Conservation (phyloP, 2,888 invertebrate genomes). For the Cheilosia vernalis region DNA sequence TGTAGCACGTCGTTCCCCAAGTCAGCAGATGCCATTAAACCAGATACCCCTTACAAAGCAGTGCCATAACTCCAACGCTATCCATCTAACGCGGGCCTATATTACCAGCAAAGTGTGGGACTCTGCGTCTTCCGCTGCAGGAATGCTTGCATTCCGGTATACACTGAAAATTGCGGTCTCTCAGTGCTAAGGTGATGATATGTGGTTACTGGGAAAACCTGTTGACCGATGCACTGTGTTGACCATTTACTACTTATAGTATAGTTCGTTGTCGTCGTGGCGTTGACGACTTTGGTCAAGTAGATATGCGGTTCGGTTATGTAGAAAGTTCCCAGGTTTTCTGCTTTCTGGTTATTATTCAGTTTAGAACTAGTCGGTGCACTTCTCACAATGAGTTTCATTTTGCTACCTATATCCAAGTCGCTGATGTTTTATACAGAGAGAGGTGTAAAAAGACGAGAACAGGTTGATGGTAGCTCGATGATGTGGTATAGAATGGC, state of each 20-base stretch:
- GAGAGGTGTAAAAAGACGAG: conserved; percentile 24
- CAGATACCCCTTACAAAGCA: neutral
- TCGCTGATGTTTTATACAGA: conserved; percentile 4
- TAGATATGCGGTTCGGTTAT: conserved; percentile 56
- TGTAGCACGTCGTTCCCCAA: conserved; percentile 46
- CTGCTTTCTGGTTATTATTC: conserved; percentile 52
- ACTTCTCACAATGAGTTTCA: conserved; percentile 15
- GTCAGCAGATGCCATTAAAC: conserved; percentile 45
- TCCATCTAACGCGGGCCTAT: conserved; percentile 16
- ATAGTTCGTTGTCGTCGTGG: conserved; percentile 8
- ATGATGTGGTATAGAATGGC: conserved; percentile 53
- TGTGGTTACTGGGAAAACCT: conserved; percentile 57
- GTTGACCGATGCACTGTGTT: conserved; percentile 25
- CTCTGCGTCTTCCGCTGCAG: conserved; percentile 33
- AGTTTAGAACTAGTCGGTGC: conserved; percentile 53
- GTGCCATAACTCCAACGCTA: neutral
- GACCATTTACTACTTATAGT: conserved; percentile 44
- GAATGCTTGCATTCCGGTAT: conserved; percentile 60
- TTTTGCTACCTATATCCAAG: conserved; percentile 5
- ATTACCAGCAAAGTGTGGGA: conserved; percentile 25
- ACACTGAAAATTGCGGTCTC: conserved; percentile 61
- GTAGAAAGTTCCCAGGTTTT: conserved; percentile 61
- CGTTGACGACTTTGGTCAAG: conserved; percentile 39
- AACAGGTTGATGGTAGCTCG: conserved; percentile 53
- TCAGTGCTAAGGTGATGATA: conserved; percentile 50